Conservation (phyloP, 2,113 vertebrate genomes). For the Tor tambroides region DNA sequence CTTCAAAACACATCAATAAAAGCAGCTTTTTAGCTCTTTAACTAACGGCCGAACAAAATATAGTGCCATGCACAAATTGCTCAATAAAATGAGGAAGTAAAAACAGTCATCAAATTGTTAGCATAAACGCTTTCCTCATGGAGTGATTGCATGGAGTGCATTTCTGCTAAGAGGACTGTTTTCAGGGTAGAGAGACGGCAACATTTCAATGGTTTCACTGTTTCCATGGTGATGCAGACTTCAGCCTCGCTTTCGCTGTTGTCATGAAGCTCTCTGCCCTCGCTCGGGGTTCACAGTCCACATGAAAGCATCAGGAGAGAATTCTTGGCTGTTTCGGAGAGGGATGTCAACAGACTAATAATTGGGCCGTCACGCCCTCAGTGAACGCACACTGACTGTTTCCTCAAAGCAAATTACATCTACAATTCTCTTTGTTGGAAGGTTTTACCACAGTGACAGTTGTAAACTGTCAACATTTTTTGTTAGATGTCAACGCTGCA, state of each 20-base stretch:
- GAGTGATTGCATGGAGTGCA: constrained; percentile 46
- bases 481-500: not conserved
- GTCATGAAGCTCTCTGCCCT: constrained; percentile 41
- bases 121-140: constrained; percentile 40
- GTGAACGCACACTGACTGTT: not conserved
- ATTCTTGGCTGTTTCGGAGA: constrained; percentile 34
- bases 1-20: not conserved
- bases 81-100: constrained; percentile 3
- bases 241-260: constrained; percentile 49
- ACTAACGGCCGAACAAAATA: not conserved
- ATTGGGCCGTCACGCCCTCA: constrained; percentile 35
- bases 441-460: not conserved
- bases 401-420: constrained; percentile 23
- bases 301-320: constrained; percentile 51
- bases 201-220: constrained; percentile 61
- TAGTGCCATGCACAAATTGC: constrained; percentile 13
- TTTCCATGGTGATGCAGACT: constrained; percentile 66
- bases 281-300: constrained; percentile 55
- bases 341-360: constrained; percentile 43
- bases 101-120: constrained; percentile 42
- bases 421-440: not conserved
- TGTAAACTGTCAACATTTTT: not conserved
- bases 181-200: constrained; percentile 52
- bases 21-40: not conserved
- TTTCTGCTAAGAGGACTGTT: constrained; percentile 48